Conservation (phyloP, 2,797 vertebrate genomes). For the Crossoptilon crossoptilon region DNA sequence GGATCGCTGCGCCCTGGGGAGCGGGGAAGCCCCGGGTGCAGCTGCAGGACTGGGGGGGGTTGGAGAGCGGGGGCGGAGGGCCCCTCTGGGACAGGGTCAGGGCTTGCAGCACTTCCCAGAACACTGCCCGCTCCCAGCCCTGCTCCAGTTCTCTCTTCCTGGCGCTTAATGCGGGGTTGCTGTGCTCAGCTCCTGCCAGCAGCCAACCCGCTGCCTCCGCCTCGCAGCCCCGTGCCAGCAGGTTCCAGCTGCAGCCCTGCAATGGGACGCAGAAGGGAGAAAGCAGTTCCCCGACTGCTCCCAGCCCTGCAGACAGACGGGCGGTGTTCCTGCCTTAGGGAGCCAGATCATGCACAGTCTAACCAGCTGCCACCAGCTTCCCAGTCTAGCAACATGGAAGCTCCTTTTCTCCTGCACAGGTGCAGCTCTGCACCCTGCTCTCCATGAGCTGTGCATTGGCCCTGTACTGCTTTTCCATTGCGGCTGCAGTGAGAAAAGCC, state of each 20-base stretch:
- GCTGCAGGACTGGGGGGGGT: not conserved
- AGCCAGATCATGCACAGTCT: conserved; percentile 14
- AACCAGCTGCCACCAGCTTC: not conserved
- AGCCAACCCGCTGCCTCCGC: not conserved
- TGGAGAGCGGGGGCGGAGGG: not conserved
- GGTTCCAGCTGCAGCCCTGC: not conserved
- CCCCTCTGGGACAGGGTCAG: not conserved
- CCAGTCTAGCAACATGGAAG: not conserved
- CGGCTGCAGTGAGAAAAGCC: not conserved
- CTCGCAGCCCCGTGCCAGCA: not conserved
- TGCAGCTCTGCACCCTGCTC: not conserved
- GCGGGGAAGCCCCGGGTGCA: not conserved
- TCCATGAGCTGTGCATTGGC: not conserved
- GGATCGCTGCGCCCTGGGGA: not conserved
- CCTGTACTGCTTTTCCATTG: not conserved
- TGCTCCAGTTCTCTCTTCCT: not conserved
- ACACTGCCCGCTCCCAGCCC: not conserved
- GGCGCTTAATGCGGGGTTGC: not conserved
- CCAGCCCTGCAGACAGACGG: not conserved
- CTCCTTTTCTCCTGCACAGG: not conserved
- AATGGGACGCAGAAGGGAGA: not conserved
- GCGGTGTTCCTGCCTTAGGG: not conserved
- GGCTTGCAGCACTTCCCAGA: not conserved
- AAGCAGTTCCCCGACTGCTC: conserved; percentile 9
- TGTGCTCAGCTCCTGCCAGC: not conserved